Evolutionary conservation across 2,797 vertebrate species (phyloP).

Genomic region (Anableps anableps): DNA sequence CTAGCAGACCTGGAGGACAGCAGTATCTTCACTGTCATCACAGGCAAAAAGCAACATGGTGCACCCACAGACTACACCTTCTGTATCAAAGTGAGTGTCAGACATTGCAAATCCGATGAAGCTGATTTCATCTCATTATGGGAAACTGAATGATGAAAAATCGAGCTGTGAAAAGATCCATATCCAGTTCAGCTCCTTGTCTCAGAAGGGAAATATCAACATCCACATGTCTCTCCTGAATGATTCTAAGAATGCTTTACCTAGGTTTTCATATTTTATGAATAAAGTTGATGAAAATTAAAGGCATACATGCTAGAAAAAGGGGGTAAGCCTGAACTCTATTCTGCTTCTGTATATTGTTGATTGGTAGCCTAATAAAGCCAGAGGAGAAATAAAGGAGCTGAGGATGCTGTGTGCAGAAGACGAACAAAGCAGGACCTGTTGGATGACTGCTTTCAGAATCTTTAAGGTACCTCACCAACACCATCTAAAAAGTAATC

Average conservation of each 20-base stretch:
- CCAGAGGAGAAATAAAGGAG: slow-evolving; percentile 89
- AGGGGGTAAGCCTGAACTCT: not conserved
- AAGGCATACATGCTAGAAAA: not conserved
- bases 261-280: not conserved
- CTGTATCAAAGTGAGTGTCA: slow-evolving; percentile 92
- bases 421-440: slow-evolving; percentile 91
- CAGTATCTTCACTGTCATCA: slow-evolving; percentile 90
- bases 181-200: not conserved
- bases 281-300: not conserved
- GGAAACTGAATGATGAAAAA: slow-evolving; percentile 22
- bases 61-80: slow-evolving; percentile 94
- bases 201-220: not conserved
- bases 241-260: not conserved
- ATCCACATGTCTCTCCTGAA: not conserved
- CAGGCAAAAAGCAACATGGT: slow-evolving; percentile 90
- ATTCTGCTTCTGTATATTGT: slow-evolving; percentile 36
- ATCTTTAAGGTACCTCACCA: slow-evolving; percentile 89
- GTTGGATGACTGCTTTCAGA: slow-evolving; percentile 96
- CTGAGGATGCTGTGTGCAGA: slow-evolving; percentile 94
- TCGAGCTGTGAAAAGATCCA: slow-evolving; percentile 24
- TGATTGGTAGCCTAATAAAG: slow-evolving; percentile 88
- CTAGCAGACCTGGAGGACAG: slow-evolving; percentile 94
- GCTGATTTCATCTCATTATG: slow-evolving; percentile 9
- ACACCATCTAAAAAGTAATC: not conserved
- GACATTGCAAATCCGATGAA: slow-evolving; percentile 16